These are phyloP conservation scores for Seira musarum DNA, from an alignment of 2,888 invertebrate species.

Conservation along the genomic window DNA sequence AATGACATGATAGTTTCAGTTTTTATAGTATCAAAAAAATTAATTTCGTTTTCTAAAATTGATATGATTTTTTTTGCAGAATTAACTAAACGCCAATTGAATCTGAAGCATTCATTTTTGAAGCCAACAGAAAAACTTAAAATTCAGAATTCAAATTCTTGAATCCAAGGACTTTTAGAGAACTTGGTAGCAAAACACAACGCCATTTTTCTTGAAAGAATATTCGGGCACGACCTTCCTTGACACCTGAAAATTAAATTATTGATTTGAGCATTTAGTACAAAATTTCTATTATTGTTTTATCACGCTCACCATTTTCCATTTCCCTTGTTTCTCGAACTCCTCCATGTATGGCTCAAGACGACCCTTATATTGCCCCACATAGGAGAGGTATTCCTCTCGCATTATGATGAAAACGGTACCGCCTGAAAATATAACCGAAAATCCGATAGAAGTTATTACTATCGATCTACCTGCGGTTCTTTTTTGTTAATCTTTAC, in stretches of 20 bases:
- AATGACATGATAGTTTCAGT: no score
- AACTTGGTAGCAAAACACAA: conserved; percentile 62
- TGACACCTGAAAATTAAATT: conserved; percentile 47
- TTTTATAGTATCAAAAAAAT: no score
- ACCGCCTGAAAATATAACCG: conserved; percentile 69
- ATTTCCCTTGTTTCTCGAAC: conserved; percentile 69
- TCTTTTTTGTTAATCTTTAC: conserved; percentile 61
- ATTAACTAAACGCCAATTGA: no score
- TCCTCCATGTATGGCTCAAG: conserved; percentile 71
- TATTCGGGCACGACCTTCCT: conserved; percentile 70
- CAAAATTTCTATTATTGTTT: not conserved
- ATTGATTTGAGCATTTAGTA: not conserved
- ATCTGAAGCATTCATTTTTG: no score
- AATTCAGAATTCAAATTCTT: no score
- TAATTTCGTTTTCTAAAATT: no score
- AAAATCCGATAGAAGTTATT: no score
- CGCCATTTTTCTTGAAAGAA: conserved; percentile 70
- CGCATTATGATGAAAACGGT: conserved; percentile 71
- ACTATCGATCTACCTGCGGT: no score
- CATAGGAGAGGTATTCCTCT: conserved; percentile 70
- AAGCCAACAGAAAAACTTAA: no score
- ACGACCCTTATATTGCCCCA: conserved; percentile 70
- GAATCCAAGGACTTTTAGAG: not conserved
- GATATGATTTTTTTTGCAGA: no score
- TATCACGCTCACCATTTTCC: conserved; percentile 67